Percentiles rank a stretch among this genome's conserved stretches.
Conservation (phyloP, 2,113 vertebrate species). For the Limnothrissa miodon region DNA sequence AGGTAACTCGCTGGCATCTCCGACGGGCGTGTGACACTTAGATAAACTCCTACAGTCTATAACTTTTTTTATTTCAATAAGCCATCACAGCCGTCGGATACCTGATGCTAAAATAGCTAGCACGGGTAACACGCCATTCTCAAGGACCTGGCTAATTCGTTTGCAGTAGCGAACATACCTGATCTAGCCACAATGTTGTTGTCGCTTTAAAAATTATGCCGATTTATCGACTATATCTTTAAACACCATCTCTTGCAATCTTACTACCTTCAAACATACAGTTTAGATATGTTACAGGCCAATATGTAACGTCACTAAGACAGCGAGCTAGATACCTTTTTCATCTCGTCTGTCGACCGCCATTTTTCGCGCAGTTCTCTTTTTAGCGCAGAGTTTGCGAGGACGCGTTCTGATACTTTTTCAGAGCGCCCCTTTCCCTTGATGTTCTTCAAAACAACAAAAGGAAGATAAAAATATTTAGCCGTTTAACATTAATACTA, state of each 20-base stretch:
- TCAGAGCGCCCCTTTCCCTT: neutral
- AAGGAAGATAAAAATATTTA: neutral
- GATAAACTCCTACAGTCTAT: neutral
- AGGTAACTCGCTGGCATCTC: neutral
- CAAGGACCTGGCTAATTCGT: neutral
- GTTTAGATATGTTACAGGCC: neutral
- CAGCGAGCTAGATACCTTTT: slow-evolving; percentile 67
- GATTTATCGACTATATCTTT: neutral
- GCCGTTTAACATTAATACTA: neutral
- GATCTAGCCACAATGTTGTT: neutral
- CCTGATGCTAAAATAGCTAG: neutral
- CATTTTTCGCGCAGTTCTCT: slow-evolving; percentile 66
- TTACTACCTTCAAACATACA: neutral
- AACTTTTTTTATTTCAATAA: neutral
- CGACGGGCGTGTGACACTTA: neutral
- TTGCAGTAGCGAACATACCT: neutral
- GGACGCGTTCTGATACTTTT: slow-evolving; percentile 32
- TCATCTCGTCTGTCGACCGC: slow-evolving; percentile 82
- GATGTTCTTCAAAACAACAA: neutral
- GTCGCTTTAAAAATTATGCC: neutral
- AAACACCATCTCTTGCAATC: neutral
- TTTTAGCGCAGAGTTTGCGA: slow-evolving; percentile 26
- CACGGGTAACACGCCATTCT: neutral
- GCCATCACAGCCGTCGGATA: neutral
- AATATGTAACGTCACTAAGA: neutral